Conservation (phyloP, 2,888 invertebrate genomes). For the Anoplius nigerrimus region DNA sequence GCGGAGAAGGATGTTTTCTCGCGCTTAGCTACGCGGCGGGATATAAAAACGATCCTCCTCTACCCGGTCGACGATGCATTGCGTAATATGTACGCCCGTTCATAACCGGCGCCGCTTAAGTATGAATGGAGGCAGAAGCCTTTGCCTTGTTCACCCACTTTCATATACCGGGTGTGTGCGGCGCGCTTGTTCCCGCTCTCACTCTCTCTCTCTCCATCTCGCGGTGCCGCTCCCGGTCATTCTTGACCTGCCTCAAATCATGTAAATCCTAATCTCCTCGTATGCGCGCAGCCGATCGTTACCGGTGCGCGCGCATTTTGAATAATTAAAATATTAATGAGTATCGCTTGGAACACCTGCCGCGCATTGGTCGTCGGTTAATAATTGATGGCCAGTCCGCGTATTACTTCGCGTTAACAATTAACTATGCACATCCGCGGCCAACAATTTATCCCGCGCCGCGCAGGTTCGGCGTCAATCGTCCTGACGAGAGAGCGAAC, state of each 20-base stretch:
- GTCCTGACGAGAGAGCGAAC: neutral
- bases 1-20: slow-evolving; percentile 13
- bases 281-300: neutral
- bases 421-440: slow-evolving; percentile 38
- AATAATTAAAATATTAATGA: slow-evolving; percentile 58
- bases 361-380: slow-evolving; percentile 39
- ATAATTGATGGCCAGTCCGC: slow-evolving; percentile 52
- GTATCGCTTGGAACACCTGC: slow-evolving; percentile 43
- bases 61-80: slow-evolving; percentile 51
- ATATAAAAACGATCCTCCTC: slow-evolving; percentile 54
- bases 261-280: slow-evolving; percentile 50
- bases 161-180: slow-evolving; percentile 13
- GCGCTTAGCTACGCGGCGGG: slow-evolving; percentile 43
- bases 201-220: too few species aligned
- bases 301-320: slow-evolving; percentile 23
- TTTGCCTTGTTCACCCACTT: slow-evolving; percentile 45
- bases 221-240: slow-evolving; percentile 23
- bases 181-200: slow-evolving; percentile 10
- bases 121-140: slow-evolving; percentile 59
- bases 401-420: slow-evolving; percentile 54
- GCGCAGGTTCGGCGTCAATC: slow-evolving; percentile 24
- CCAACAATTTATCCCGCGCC: slow-evolving; percentile 43
- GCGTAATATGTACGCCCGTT: slow-evolving; percentile 54
- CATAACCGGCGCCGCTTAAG: slow-evolving; percentile 55
- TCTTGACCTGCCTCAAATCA: slow-evolving; percentile 63